phyloP scores from a whole-genome alignment of 1,140 invertebrate species.

The Aporrectodea caliginosa region DNA sequence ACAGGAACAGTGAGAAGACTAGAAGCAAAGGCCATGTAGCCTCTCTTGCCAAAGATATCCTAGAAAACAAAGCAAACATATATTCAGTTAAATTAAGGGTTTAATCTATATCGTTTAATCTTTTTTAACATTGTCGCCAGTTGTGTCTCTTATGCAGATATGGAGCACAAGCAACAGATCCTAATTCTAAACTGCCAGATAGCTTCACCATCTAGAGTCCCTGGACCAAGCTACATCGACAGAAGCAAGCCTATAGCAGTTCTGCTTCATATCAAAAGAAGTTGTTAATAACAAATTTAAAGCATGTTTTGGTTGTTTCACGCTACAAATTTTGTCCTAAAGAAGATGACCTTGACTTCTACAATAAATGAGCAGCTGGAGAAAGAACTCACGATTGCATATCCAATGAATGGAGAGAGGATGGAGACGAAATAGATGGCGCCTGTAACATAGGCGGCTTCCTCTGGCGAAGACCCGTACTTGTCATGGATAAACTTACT shows the following conservation, averaged over 20 bases:
- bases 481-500: slow-evolving; percentile 56
- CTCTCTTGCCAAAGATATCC: slow-evolving; percentile 55
- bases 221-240: no score
- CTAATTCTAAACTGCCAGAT: no score
- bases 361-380: no score
- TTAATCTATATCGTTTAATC: not conserved
- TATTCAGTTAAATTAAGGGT: slow-evolving; percentile 16
- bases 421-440: slow-evolving; percentile 57
- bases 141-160: not conserved
- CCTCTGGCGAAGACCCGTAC: slow-evolving; percentile 43
- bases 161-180: not conserved
- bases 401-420: slow-evolving; percentile 55
- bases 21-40: slow-evolving; percentile 49
- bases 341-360: no score
- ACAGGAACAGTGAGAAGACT: slow-evolving; percentile 53
- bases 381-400: slow-evolving; percentile 56
- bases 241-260: no score
- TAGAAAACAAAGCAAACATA: slow-evolving; percentile 35
- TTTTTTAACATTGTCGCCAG: slow-evolving; percentile 11
- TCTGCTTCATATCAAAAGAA: no score
- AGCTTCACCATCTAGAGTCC: no score
- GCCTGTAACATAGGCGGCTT: slow-evolving; percentile 53
- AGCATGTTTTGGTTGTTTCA: no score
- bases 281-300: no score
- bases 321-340: no score